Evolutionary conservation across 2,888 invertebrate genomes (phyloP), one percentile per base, ranked within the genome.

Genomic region (Altica lythri): DNA sequence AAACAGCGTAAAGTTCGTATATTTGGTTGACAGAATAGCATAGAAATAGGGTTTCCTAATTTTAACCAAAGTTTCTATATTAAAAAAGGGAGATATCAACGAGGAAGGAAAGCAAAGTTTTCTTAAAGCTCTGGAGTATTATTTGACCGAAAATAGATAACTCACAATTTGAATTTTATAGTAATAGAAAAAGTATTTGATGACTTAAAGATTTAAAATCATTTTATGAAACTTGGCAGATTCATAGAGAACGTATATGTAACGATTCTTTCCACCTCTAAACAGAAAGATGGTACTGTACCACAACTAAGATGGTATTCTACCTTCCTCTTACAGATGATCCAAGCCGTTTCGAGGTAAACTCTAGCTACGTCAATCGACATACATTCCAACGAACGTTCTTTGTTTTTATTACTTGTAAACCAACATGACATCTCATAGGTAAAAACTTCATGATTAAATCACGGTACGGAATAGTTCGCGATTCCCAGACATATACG

Each of bases 341-440:
- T 67, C 57, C 50, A 62, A 49, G 59, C 47, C 45, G 61, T 54
- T 60, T 59, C 43, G 29, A 30, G 43, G 53, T 46, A 83, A 53
- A 74, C 64, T 54, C 54, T 29, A 42, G 59, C 48, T 59, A 61
- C 59, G 55, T 57, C 29, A 38, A 49, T 29, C 57, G 60, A 62
- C 61, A 60, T 48, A 60, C 60, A 60, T 60, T 60, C 57, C 55
- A 42, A 18, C 25, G 48, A 45, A 57, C 55, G 55, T 57, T 57
- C 57, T 56, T 59, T 53, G 45, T 51, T 53, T 57, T 45, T 53
- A 46, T 53, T 45, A 48, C 34, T 53, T 40, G 32, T 53, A 40
- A 46, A 46, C 44, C 27, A 43, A 51, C 43, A 18, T 43, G 34
- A 50, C 43, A 50, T 50, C 29, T 51, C 37, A 44, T 44, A 43